A percentile compares a stretch with the other conserved stretches of the same genome.
Conservation (phyloP, 2,113 vertebrate genomes). For the Thamnophis sirtalis region DNA sequence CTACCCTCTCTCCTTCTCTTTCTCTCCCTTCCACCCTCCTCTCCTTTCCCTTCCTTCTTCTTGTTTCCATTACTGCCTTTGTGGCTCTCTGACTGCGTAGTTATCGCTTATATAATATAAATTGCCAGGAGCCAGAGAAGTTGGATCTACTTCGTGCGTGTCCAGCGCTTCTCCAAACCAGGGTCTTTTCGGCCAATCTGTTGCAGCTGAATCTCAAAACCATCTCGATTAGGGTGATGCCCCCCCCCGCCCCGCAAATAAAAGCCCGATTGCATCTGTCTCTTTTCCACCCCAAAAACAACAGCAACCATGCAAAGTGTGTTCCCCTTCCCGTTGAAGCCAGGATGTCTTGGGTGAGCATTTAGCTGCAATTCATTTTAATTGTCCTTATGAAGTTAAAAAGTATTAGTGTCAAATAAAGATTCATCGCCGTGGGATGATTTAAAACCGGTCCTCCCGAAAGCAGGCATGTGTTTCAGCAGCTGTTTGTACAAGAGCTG, state of each 20-base stretch:
- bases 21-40: too few species aligned
- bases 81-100: not conserved
- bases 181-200: not conserved
- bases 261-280: not conserved
- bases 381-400: conserved; percentile 79
- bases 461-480: conserved; percentile 73
- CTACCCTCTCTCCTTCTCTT: too few species aligned
- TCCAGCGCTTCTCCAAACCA: not conserved
- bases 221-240: not conserved
- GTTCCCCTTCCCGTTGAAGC: conserved; percentile 39
- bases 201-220: not conserved
- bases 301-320: not conserved
- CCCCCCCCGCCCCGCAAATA: not conserved
- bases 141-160: not conserved
- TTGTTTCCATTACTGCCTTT: not conserved
- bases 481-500: conserved; percentile 75
- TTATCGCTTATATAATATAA: not conserved
- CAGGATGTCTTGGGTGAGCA: conserved; percentile 66
- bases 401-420: conserved; percentile 77
- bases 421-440: conserved; percentile 71
- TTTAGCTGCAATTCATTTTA: conserved; percentile 79
- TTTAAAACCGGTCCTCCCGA: conserved; percentile 67
- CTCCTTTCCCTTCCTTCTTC: too few species aligned
- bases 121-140: not conserved
- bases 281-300: accelerated